phyloP scores from a whole-genome alignment of 2,797 vertebrate species.

The Denticeps clupeoides region DNA sequence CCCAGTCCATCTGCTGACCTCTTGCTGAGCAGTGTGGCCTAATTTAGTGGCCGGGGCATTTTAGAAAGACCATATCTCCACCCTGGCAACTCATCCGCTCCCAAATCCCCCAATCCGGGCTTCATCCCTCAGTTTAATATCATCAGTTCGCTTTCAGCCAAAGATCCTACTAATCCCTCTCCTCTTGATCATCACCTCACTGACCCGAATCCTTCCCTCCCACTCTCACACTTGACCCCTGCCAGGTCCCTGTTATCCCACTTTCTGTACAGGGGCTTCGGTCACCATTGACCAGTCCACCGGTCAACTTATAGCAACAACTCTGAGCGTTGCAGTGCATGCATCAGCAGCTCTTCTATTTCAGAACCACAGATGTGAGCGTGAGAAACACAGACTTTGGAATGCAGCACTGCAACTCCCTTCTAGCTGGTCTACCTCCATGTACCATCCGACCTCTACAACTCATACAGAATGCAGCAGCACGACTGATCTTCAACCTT shows the following conservation, averaged over 20 bases:
- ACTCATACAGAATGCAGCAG: too few relatives aligned
- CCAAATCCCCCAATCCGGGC: slow-evolving; percentile 2
- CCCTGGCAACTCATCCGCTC: background rate
- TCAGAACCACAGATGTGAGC: too few relatives aligned
- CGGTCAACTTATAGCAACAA: too few relatives aligned
- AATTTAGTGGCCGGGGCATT: slow-evolving; percentile 21
- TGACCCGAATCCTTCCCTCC: slow-evolving; percentile 8
- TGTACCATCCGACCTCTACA: too few relatives aligned
- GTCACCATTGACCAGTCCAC: too few relatives aligned
- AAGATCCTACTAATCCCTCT: slow-evolving; percentile 32
- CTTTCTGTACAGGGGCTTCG: too few relatives aligned
- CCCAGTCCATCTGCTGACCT: background rate
- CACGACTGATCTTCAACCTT: too few relatives aligned
- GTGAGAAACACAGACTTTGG: too few relatives aligned
- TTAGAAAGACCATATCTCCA: background rate
- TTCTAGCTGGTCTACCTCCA: too few relatives aligned
- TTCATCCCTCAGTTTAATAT: slow-evolving; percentile 4
- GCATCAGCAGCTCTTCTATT: too few relatives aligned
- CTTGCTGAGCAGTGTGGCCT: background rate
- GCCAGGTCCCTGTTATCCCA: slow-evolving; percentile 7
- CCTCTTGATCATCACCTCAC: slow-evolving; percentile 18
- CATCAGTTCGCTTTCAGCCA: slow-evolving; percentile 20
- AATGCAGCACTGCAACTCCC: too few relatives aligned
- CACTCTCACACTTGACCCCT: slow-evolving; percentile 1
- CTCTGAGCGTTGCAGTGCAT: too few relatives aligned